These are phyloP conservation scores for Pogonognathellus flavescens DNA, from an alignment of 1,140 invertebrate species.

Conservation along the genomic window DNA sequence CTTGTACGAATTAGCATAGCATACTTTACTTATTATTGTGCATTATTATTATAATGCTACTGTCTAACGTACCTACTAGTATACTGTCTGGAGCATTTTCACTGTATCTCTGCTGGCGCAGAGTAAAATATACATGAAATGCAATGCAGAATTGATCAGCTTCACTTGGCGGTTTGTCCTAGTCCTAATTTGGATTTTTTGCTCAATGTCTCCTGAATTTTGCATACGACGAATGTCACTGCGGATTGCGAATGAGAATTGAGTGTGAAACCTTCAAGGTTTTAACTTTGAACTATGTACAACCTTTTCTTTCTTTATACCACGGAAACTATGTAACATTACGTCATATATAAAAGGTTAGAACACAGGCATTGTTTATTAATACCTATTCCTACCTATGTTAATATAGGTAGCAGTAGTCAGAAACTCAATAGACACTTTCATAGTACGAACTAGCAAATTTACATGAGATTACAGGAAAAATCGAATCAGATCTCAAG, in stretches of 20 bases:
- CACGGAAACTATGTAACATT: neutral
- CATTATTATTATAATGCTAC: too few relatives aligned
- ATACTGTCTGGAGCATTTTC: too few relatives aligned
- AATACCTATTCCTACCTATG: neutral
- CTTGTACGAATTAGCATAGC: neutral
- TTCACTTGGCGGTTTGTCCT: constrained; percentile 23
- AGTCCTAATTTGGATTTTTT: constrained; percentile 17
- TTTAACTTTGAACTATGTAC: too few relatives aligned
- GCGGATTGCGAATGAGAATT: constrained; percentile 24
- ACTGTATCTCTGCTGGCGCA: neutral
- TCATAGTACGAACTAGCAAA: too few relatives aligned
- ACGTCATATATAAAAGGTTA: neutral
- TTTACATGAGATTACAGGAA: too few relatives aligned
- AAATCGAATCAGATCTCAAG: too few relatives aligned
- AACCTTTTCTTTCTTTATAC: too few relatives aligned
- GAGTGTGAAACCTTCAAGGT: neutral
- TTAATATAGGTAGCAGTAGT: neutral
- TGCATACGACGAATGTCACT: constrained; percentile 6
- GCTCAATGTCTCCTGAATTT: neutral
- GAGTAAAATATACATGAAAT: neutral
- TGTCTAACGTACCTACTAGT: too few relatives aligned
- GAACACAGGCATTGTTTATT: neutral
- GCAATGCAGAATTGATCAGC: neutral
- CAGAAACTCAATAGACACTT: too few relatives aligned
- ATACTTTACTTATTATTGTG: neutral